These are phyloP conservation scores for Drosophila lacertosa DNA, from an alignment of 1,140 invertebrate genomes.

Conservation along the genomic window DNA sequence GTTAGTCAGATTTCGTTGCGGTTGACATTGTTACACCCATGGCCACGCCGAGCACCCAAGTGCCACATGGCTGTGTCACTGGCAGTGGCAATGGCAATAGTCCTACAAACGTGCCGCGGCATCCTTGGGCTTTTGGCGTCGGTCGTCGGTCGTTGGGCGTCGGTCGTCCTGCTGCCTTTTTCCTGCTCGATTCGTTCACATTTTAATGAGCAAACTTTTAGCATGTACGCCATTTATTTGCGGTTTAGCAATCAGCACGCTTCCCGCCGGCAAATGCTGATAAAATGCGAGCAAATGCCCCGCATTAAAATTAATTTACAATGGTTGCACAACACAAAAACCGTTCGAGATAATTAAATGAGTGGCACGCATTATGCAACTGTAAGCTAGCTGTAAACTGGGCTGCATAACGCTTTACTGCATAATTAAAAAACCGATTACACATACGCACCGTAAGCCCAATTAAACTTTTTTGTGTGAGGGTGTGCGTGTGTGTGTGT, in stretches of 20 bases:
- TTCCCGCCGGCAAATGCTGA: constrained; percentile 24
- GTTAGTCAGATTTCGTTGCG: constrained; percentile 61
- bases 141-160: background rate
- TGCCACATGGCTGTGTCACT: constrained; percentile 2
- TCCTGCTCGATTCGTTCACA: constrained; percentile 45
- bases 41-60: constrained; percentile 27
- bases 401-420: background rate
- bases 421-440: background rate
- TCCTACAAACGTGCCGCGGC: constrained; percentile 17
- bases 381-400: background rate
- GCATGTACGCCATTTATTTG: constrained; percentile 60
- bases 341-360: constrained; percentile 38
- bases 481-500: too few relatives aligned
- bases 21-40: constrained; percentile 72
- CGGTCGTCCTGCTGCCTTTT: background rate
- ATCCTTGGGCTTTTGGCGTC: constrained; percentile 10
- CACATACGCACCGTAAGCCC: background rate
- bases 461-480: background rate
- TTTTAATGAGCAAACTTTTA: constrained; percentile 78
- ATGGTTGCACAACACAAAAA: constrained; percentile 10
- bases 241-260: constrained; percentile 59
- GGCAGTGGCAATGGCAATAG: constrained; percentile 2
- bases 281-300: constrained; percentile 30
- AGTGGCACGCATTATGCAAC: constrained; percentile 2
- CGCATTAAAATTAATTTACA: constrained; percentile 50